These are phyloP conservation scores for Tringa solitaria DNA, from an alignment of 2,113 vertebrate genomes.

Conservation along the genomic window DNA sequence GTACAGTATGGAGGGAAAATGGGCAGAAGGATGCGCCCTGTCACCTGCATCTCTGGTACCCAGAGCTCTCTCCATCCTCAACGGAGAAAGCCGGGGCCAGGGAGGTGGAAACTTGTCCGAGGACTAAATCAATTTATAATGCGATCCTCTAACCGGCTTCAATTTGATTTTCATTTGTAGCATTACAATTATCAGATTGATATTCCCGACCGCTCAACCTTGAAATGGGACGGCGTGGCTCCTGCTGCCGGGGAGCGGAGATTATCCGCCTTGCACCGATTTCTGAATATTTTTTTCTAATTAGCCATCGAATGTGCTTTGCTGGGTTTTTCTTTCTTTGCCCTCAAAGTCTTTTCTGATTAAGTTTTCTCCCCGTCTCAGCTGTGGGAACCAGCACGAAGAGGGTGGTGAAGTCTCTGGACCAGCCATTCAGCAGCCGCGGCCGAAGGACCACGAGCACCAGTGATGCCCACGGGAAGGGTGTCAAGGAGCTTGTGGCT, in stretches of 20 bases:
- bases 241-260: neutral
- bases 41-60: neutral
- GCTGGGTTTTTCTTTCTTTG: neutral
- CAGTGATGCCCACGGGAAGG: neutral
- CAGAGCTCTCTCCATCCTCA: fast-evolving
- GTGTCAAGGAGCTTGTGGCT: neutral
- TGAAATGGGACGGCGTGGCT: slow-evolving; percentile 9
- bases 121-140: slow-evolving; percentile 20
- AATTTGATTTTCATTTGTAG: slow-evolving; percentile 41
- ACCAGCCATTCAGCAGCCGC: fast-evolving
- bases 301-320: slow-evolving; percentile 10
- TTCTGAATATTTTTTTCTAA: neutral
- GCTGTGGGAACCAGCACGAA: no score
- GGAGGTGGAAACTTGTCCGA: neutral
- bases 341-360: neutral
- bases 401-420: neutral
- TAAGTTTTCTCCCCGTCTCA: neutral
- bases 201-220: slow-evolving; percentile 30
- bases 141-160: neutral
- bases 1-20: neutral
- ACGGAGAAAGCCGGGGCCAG: fast-evolving
- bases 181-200: slow-evolving; percentile 35
- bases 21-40: neutral
- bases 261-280: neutral
- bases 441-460: neutral